Conservation (phyloP, 2,113 vertebrate genomes). For the Elgaria multicarinata region DNA sequence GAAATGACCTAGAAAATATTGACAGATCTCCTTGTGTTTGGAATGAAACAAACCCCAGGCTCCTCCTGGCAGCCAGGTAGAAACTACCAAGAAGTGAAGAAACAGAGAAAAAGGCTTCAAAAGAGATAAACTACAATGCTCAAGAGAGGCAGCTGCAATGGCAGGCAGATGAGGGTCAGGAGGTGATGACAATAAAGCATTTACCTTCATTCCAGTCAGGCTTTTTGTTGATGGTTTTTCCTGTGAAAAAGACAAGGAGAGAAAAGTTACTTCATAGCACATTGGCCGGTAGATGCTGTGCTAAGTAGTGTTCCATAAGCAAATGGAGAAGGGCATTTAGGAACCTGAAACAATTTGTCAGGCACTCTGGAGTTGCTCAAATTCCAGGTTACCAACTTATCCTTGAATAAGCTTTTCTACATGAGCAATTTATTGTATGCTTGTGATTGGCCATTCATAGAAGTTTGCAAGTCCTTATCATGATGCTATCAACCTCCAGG, state of each 20-base stretch:
- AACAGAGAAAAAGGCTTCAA: background rate
- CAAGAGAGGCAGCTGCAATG: background rate
- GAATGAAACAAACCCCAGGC: no score
- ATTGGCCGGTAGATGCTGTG: background rate
- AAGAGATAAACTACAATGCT: background rate
- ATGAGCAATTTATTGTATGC: no score
- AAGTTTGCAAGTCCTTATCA: no score
- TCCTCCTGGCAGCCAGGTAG: no score
- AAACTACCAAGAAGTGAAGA: background rate
- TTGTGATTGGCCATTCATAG: no score
- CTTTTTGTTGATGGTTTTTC: rapidly evolving
- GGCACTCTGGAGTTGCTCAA: no score
- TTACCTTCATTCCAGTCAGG: no score
- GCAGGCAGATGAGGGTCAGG: background rate
- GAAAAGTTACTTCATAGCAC: background rate
- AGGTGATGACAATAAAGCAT: background rate
- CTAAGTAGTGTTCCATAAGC: background rate
- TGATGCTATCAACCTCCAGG: no score
- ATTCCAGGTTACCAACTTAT: no score
- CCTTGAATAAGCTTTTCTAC: no score
- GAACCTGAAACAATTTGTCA: no score
- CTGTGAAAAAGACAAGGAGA: background rate
- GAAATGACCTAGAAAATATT: no score
- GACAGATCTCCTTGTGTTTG: background rate
- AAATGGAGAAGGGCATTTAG: background rate